phyloP scores from a whole-genome alignment of 2,113 vertebrate species.

The Odobenus rosmarus region DNA sequence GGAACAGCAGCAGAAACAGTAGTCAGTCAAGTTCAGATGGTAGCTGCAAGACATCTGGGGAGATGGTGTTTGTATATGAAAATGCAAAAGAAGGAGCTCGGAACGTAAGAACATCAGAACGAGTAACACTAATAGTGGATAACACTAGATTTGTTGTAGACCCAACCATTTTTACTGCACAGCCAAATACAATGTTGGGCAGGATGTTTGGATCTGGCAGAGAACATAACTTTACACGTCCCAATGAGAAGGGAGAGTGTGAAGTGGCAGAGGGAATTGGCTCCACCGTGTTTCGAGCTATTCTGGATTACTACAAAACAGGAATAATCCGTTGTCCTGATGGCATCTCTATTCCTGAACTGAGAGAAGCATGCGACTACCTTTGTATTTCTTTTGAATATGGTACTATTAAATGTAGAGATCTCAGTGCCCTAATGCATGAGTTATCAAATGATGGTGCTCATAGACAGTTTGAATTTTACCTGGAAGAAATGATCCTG shows the following conservation, averaged over 20 bases:
- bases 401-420: conserved; percentile 99
- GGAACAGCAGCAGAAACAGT: conserved; percentile 94
- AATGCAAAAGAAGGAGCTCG: conserved; percentile 94
- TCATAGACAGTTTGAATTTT: conserved; percentile 97
- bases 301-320: conserved; percentile 99
- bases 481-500: conserved; percentile 99
- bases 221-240: conserved; percentile 98
- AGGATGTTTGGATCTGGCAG: conserved; percentile 99
- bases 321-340: conserved; percentile 99
- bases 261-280: conserved; percentile 99
- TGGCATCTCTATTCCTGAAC: conserved; percentile 99
- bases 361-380: conserved; percentile 99
- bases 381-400: conserved; percentile 99
- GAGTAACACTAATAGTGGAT: conserved; percentile 98
- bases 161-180: conserved; percentile 97
- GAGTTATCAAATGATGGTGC: conserved; percentile 98
- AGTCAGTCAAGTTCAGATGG: conserved; percentile 96
- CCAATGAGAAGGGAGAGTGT: conserved; percentile 98
- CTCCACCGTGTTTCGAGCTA: conserved; percentile 98
- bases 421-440: conserved; percentile 99
- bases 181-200: conserved; percentile 99
- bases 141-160: conserved; percentile 99
- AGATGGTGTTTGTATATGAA: conserved; percentile 99
- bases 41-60: conserved; percentile 92
- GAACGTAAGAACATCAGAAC: conserved; percentile 93